Base-by-base conservation (phyloP, 1,140 invertebrate genomes). In the Brachionus koreanus region DNA sequence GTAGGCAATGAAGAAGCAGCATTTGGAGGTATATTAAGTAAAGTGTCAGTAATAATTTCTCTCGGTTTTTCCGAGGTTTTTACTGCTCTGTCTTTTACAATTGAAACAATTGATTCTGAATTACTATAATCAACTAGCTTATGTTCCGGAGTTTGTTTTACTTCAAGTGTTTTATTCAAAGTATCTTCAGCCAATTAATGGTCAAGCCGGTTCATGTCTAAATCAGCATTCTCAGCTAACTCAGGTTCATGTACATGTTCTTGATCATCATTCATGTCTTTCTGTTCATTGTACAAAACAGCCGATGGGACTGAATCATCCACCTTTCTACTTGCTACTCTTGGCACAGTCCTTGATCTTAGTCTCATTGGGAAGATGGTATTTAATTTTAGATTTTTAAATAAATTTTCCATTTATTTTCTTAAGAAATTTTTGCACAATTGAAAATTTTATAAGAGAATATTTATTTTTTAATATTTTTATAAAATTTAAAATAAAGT, bases 61-160 rank as follows among this genome's bases (percentile, higher is more conserved):
- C 61, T 65, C n/a, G 25, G 61, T 35, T 65, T 65, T 65, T 65
- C 61, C 61, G 33, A n/a, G 13, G 61, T 35, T 65, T 65, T 65
- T 35, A 65, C 33, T 35, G 61, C 61, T 35, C 61, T 33, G 25
- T 65, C 61, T 65, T 65, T 65, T 29, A 33, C 61, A 65, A 65
- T 65, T 65, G 61, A 65, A 65, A 35, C 61, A 33, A 35, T 65
- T 35, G 61, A 65, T 35, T 65, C 61, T 35, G 61, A 65, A 33
- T 65, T 13, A 65, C 61, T 65, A 65, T 65, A 65, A 65, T 65
- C 61, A 35, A 35, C 61, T 65, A 65, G 3, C 13, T 52, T 52
- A 52, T 52, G 49, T 16, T 52, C 49, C 49, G 49, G 49, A 52
- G 49, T 52, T 52, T 52, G 49, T 52, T 52, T 52, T 52, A 52